Evolutionary conservation across 30 jellyfish, hydroid and myxozoan species (phyloP).

Genomic region (Cassiopea andromeda): DNA sequence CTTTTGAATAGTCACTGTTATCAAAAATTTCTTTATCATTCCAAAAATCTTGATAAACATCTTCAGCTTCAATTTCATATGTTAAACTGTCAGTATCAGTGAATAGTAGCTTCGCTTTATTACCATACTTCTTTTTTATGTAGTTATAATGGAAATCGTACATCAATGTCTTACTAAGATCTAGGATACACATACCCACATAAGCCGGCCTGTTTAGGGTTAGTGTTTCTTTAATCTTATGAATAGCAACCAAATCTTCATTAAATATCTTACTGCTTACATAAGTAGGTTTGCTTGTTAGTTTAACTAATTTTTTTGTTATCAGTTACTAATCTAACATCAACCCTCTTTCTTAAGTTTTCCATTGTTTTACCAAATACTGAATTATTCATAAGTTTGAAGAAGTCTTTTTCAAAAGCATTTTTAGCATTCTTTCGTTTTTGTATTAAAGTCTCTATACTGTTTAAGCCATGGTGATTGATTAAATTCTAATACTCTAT

Average conservation of each 20-base stretch:
- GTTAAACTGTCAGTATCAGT: constrained; percentile 76
- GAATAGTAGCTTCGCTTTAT: constrained; percentile 43
- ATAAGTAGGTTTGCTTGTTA: constrained; percentile 52
- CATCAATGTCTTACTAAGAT: constrained; percentile 67
- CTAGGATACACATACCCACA: constrained; percentile 64
- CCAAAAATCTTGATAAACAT: constrained; percentile 50
- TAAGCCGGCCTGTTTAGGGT: constrained; percentile 66
- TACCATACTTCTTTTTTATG: constrained; percentile 41
- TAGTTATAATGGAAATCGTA: constrained; percentile 80
- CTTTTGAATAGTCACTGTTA: constrained; percentile 28
- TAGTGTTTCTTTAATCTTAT: constrained; percentile 30
- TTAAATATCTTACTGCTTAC: constrained; percentile 30
- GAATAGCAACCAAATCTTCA: constrained; percentile 61
- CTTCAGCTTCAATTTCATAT: constrained; percentile 74
- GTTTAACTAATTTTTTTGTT: constrained; percentile 1
- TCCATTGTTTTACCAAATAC: constrained; percentile 83
- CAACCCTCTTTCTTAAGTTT: constrained; percentile 62
- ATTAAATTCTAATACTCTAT: constrained; percentile 61
- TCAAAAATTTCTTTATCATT: constrained; percentile 38
- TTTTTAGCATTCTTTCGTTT: constrained; percentile 16
- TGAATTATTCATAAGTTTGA: constrained; percentile 64
- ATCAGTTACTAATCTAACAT: constrained; percentile 42
- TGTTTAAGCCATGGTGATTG: constrained; percentile 63
- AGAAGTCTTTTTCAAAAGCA: constrained; percentile 70
- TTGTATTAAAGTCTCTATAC: constrained; percentile 70